Conservation (phyloP, 2,113 vertebrate species). For the Daboia siamensis region DNA sequence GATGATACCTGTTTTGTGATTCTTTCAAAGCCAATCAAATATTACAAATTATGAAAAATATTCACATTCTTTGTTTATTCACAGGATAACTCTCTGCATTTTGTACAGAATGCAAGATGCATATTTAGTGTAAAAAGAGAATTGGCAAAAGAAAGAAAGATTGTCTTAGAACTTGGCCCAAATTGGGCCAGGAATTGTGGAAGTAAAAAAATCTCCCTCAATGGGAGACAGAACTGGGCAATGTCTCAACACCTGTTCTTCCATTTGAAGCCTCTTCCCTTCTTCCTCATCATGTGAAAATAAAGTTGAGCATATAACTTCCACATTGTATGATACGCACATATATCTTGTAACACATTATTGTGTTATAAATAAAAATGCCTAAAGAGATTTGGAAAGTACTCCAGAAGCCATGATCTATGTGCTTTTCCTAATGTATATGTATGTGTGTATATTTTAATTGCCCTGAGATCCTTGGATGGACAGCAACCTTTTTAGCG, state of each 20-base stretch:
- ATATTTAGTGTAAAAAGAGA: neutral
- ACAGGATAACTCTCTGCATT: neutral
- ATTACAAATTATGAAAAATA: neutral
- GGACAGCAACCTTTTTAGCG: neutral
- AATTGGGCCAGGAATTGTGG: neutral
- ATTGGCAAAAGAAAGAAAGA: neutral
- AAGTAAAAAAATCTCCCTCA: neutral
- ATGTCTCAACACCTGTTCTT: neutral
- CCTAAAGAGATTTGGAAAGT: neutral
- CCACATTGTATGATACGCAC: neutral
- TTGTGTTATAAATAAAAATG: neutral
- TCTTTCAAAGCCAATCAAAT: neutral
- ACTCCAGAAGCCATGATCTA: neutral
- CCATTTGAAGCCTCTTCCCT: neutral
- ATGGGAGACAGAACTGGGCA: neutral
- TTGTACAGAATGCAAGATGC: neutral
- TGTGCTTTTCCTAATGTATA: neutral
- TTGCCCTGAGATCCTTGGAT: neutral
- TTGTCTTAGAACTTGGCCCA: neutral
- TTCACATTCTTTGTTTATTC: neutral
- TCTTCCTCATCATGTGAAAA: neutral
- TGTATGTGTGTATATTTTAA: neutral
- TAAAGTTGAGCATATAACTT: neutral
- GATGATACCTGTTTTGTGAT: neutral
- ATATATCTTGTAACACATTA: neutral